Base-by-base conservation (phyloP, 2,888 invertebrate genomes). In the Chirona hameri region DNA sequence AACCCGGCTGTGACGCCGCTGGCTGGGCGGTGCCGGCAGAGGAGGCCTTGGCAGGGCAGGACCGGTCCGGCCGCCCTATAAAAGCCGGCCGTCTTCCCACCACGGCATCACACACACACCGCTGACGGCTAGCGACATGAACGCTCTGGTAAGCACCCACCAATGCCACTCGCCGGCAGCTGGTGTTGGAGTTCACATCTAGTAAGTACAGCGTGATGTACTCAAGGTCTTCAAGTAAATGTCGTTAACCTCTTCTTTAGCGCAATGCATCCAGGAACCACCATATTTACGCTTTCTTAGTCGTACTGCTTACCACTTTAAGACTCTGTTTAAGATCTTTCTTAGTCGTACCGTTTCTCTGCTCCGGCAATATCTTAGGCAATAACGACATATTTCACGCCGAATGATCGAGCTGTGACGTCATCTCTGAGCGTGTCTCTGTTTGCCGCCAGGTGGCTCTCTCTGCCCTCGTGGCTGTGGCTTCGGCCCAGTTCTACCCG, bases 111-210 rank as follows among this genome's bases (percentile, higher is more conserved):
- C 79, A 46, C 79, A 55, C 79, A 60, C 79, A 79, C 60, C 79
- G 60, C 48, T 65, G 79, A 80, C 27, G 18, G 72, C n/a, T 65
- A 55, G 12, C 65, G 79, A 60, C 82, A 69, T n/a, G 82, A 82
- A 65, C 82, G 60, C 48, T 55, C 79, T 80, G 57, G 82, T 79
- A 65, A 76, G 24, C 12, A 18, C 52, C 2, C 7, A 1, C 52
- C 10, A 15, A 12, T 12, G 52, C 52, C 18, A 1, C 18, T 52
- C 39, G 39, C 39, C 39, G 39, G 52, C 1, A 15, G 52, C 52
- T 52, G 15, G 12, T 52, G 1, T 52, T 52, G 52, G 52, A 18
- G 15, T 52, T 52, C 21, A 14, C 21, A 29, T 24, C 21, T 9
- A 46, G 3, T n/a, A 21, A 7, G 7, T 29, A 72, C 18, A 15